These are phyloP conservation scores for Arrhamphus sclerolepis DNA, from an alignment of 2,797 vertebrate genomes.

Conservation along the genomic window DNA sequence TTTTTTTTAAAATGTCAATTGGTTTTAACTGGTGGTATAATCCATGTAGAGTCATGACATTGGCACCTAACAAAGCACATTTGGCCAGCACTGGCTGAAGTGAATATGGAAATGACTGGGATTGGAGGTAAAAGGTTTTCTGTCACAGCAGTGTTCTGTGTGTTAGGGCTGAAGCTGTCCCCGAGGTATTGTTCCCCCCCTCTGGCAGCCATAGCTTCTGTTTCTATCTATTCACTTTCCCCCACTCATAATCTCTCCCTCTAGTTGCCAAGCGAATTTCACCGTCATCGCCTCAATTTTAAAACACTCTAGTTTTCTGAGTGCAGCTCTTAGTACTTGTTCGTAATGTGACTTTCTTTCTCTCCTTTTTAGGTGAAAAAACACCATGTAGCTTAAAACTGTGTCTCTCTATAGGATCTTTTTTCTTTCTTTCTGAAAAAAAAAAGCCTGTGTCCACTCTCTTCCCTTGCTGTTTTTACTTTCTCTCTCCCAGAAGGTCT, in stretches of 20 bases:
- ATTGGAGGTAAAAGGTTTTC: conserved; percentile 52
- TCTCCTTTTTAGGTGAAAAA: conserved; percentile 37
- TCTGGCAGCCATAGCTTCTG: conserved; percentile 47
- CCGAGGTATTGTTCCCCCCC: conserved; percentile 40
- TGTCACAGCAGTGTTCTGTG: conserved; percentile 44
- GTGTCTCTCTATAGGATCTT: conserved; percentile 14
- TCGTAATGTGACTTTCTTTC: conserved; percentile 52
- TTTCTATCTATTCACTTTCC: conserved; percentile 52
- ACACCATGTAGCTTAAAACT: conserved; percentile 27
- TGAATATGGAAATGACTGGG: conserved; percentile 52
- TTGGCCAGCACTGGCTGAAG: conserved; percentile 24
- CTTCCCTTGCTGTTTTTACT: conserved; percentile 33
- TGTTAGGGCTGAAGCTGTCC: conserved; percentile 47
- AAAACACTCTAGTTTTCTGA: conserved; percentile 25
- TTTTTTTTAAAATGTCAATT: conserved; percentile 60
- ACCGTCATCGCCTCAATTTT: conserved; percentile 51
- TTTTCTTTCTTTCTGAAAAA: conserved; percentile 31
- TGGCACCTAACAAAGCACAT: conserved; percentile 17
- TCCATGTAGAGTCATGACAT: conserved; percentile 44
- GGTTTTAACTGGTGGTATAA: conserved; percentile 44
- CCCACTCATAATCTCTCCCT: conserved; percentile 42
- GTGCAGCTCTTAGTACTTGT: conserved; percentile 32
- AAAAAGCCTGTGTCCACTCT: conserved; percentile 28
- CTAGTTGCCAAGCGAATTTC: conserved; percentile 27
- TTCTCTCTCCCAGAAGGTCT: conserved; percentile 25